Conservation (phyloP, 1,140 invertebrate genomes). For the Drosophila cardini region DNA sequence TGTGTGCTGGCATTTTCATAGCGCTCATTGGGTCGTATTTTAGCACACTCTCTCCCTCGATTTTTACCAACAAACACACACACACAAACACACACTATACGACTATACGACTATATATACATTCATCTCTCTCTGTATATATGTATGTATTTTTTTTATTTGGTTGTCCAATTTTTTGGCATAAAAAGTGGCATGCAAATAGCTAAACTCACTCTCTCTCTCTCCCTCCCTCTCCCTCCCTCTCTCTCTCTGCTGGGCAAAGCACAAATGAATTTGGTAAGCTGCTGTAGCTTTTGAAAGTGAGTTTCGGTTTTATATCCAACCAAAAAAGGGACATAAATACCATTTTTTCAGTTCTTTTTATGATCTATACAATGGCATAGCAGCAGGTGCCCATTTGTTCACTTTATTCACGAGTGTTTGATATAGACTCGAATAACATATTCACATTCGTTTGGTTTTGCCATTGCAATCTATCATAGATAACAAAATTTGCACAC, state of each 20-base stretch:
- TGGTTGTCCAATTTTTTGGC: constrained; percentile 39
- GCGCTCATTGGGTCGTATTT: constrained; percentile 70
- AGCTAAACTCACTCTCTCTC: constrained; percentile 28
- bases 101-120: too few relatives aligned
- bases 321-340: constrained; percentile 16
- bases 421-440: constrained; percentile 13
- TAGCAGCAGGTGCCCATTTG: constrained; percentile 13
- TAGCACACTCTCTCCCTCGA: constrained; percentile 23
- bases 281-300: constrained; percentile 16
- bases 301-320: constrained; percentile 32
- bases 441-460: constrained; percentile 12
- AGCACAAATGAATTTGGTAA: constrained; percentile 43
- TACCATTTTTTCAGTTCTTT: constrained; percentile 1
- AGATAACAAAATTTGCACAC: neutral
- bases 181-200: constrained; percentile 46
- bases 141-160: constrained; percentile 41
- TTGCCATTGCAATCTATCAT: constrained; percentile 4
- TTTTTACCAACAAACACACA: neutral
- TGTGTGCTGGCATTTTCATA: constrained; percentile 75
- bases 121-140: neutral
- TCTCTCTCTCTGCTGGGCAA: constrained; percentile 37
- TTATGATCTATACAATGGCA: neutral
- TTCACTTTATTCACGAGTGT: constrained; percentile 22
- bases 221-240: neutral
- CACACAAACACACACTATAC: too few relatives aligned